phyloP scores from a whole-genome alignment of 2,113 vertebrate species.

The Myiopsitta monachus region DNA sequence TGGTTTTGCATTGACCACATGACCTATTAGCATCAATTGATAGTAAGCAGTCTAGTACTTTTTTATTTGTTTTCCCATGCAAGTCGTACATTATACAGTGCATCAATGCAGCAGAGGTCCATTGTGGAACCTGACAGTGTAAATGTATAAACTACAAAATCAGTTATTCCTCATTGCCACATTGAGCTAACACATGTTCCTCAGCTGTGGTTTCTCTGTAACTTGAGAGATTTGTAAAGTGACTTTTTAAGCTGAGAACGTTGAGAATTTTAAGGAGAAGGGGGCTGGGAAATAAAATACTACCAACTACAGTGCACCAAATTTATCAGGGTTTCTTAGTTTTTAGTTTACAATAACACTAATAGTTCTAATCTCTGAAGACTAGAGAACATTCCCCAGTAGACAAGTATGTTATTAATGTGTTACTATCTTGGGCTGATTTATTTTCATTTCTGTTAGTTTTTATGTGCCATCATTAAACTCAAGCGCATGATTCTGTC shows the following conservation, averaged over 20 bases:
- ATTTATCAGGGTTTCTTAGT: background rate
- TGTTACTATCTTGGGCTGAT: background rate
- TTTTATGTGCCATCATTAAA: conserved; percentile 57
- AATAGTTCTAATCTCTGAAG: background rate
- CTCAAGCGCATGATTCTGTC: conserved; percentile 25
- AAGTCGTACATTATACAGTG: background rate
- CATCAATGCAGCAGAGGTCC: background rate
- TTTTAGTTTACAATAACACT: background rate
- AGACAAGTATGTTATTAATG: background rate
- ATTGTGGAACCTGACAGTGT: background rate
- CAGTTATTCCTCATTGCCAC: background rate
- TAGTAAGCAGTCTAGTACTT: background rate
- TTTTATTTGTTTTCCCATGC: background rate
- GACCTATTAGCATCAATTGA: background rate
- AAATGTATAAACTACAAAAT: background rate
- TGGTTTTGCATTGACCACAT: background rate
- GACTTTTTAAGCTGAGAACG: background rate
- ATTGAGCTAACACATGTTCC: background rate
- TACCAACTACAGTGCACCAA: background rate
- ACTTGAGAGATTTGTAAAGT: background rate
- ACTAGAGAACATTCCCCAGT: background rate
- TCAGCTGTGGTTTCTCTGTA: background rate
- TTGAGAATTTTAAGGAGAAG: background rate
- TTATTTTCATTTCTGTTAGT: conserved; percentile 33
- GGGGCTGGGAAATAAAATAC: background rate